Percentiles rank a stretch among this genome's conserved stretches.
Evolutionary conservation across 2,113 vertebrate genomes (phyloP).

Genomic region (Phylloscopus trochiloides): DNA sequence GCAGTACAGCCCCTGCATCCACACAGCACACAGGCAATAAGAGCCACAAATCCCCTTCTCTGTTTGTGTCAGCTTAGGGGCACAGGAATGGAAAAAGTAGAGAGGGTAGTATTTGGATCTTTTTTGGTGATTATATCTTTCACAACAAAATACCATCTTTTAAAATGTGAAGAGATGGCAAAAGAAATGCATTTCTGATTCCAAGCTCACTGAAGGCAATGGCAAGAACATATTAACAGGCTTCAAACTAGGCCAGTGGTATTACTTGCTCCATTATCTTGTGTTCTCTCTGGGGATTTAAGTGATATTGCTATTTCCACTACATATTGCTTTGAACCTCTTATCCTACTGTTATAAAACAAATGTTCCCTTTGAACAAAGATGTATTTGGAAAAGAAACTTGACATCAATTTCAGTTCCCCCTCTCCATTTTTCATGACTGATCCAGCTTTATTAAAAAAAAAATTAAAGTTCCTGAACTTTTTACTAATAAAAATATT

Average conservation of each 20-base stretch:
- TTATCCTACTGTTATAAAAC: background rate
- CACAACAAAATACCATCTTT: background rate
- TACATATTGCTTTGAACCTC: background rate
- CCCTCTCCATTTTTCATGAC: constrained; percentile 33
- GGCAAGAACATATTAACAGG: background rate
- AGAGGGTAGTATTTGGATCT: background rate
- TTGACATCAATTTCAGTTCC: background rate
- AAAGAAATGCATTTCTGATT: background rate
- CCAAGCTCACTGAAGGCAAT: background rate
- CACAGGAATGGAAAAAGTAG: background rate
- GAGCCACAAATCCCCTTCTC: background rate
- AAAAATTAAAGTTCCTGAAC: constrained; percentile 5
- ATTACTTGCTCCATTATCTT: background rate
- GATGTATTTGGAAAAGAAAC: constrained; percentile 32
- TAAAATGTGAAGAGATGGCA: background rate
- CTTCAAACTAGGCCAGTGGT: background rate
- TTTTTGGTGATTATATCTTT: background rate
- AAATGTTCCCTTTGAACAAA: background rate
- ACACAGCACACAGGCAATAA: fast-evolving
- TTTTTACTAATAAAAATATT: constrained; percentile 30
- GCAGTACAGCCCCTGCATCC: background rate
- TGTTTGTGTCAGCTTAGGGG: background rate
- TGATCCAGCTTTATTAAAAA: constrained; percentile 40
- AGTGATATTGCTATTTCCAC: background rate
- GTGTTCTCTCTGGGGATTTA: background rate